Base-by-base conservation (phyloP, 1,140 invertebrate genomes). In the Sweltsa coloradensis region DNA sequence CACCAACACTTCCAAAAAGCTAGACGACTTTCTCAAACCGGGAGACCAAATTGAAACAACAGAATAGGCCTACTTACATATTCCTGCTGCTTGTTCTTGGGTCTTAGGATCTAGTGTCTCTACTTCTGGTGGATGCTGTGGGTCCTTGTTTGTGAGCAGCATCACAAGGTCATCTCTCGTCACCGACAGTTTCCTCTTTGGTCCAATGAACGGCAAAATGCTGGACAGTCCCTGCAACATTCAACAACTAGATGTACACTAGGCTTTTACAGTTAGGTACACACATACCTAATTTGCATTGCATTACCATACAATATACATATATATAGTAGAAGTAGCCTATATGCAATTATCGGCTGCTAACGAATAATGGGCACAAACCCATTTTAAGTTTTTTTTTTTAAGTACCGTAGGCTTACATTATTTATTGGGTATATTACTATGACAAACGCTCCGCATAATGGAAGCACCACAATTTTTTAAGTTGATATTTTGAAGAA, bases 141-240 rank as follows among this genome's bases (percentile, higher is more conserved):
- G 81, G 64, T 85, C 75, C 54, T 86, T 77, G 60, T 83, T 82
- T 51, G 80, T 75, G 13, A 94, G 69, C 22, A 93, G 68, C 27
- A 74, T 69, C 2, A 89, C 71, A 2, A 94, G 64, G 67, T 95
- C 90, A n/a, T 81, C 73, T 50, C 75, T 81, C 0, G 73, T 67
- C 44, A 92, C 72, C 6, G 63, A 52, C n/a, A 93, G 65, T 50
- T 77, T 78, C 1, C 83, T 67, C 49, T 57, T 59, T 0, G 66
- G 53, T 5, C 80, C 81, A 40, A 86, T 73, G 50, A 74, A 81
- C 3, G 68, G 69, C 47, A 74, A 67, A 55, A 85, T 74, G 57
- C 79, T 82, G 42, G 72, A 72, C 39, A 86, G 63, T 23, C 83
- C 81, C 78, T 75, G 54, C 29, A 64, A 60, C 55, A 51, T 37